Evolutionary conservation across 1,140 invertebrate species (phyloP), one percentile per base, ranked within the genome.

Genomic region (Drosophila sechellia): DNA sequence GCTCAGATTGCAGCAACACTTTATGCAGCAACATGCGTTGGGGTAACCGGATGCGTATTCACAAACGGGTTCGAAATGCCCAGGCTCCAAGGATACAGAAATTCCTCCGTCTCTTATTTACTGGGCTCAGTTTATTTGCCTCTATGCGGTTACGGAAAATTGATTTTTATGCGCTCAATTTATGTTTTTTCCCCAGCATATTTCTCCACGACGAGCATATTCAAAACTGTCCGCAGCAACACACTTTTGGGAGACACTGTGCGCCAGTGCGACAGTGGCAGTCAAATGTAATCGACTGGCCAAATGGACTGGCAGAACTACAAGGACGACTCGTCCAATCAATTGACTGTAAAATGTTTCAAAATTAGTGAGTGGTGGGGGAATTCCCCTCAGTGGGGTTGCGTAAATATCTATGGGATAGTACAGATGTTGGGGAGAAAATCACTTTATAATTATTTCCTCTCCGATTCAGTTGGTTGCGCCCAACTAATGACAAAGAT

Each of bases 81-180:
- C 45, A 10, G 1, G 8, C 31, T 10, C 25, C 53, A 25, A 49
- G 42, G 37, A 72, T 46, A 68, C 64, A 64, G 60, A 55, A 55
- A 55, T 60, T 55, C 45, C 48, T 43, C 46, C 57, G 31, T 49
- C 13, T 6, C 6, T 17, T 15, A 1, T 8, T 8, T 0, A 15
- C 27, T 50, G 48, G 25, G 35, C 45, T 54, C 61, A 60, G 58
- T 76, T 86, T 81, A 78, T 86, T 81, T 79, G 83, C 63, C 53
- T 59, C 79, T 53, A 56, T 87, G 79, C 84, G 84, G 84, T 89
- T 69, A 87, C 84, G 80, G 76, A 57, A 87, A 87, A 87, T 87
- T 87, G 84, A 87, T 87, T 87, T 87, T 89, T 87, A 89, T 87
- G 77, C 73, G 56, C 76, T 84, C 84, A 68, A 89, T 89, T 89